Evolutionary conservation across 2,113 vertebrate genomes (phyloP), one percentile per base, ranked within the genome.

Genomic region (Pholis gunnellus): DNA sequence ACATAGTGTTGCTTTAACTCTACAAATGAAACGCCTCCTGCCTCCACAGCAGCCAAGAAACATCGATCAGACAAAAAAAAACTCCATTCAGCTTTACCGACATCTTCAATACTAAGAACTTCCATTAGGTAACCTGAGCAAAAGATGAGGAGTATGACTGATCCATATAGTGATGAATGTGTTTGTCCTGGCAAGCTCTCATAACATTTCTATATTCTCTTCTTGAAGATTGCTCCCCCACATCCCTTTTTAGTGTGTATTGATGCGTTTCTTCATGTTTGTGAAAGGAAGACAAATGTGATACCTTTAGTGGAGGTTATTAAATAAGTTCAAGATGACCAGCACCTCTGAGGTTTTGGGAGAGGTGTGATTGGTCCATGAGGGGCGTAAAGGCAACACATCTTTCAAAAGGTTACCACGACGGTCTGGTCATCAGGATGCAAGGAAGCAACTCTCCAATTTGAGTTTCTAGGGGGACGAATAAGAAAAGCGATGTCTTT

Each of bases 291-390:
- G 74, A 69, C 27, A 60, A 50, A 78, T 71, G 54, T 4, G 46
- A 66, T 27, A 10, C 13, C 70, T 57, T 80, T 76, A 66, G 57
- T 48, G 29, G 52, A 57, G 22, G 56, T 31, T 44, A 17, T 63
- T 77, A 18, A 78, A 82, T 65, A 78, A 59, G 67, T 74, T 81
- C 40, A 82, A 73, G 69, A 82, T 82, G 61, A 82, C 72, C 56
- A 72, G 61, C 22, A 68, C 22, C 31, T 78, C 68, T 57, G 57
- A 66, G 69, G 34, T 57, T 34, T 87, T 42, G 72, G 38, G 63
- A 80, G 70, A 38, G 15, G 61, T 73, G 61, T 92, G 91, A 92
- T 93, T 93, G 87, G 90, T 84, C 88, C 86, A 31, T 63, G 36
- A 75, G 92, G 87, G 92, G 89, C 68, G 9, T 69, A 15, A 42